Conservation (phyloP, 2,113 vertebrate species). For the Oncorhynchus kisutch region DNA sequence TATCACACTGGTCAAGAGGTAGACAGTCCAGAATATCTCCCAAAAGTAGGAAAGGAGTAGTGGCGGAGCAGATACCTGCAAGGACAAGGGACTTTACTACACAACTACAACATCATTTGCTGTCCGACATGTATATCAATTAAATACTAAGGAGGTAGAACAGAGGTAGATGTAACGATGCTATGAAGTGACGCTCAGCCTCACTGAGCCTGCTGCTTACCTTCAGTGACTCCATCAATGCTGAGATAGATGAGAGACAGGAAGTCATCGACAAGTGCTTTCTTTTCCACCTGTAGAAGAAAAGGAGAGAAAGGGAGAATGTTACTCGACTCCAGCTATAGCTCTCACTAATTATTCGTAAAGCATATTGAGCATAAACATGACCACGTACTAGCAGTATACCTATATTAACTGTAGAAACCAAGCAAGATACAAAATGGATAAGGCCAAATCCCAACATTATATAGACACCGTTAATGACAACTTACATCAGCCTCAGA, state of each 20-base stretch:
- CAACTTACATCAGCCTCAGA: too few relatives aligned
- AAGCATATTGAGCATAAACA: too few relatives aligned
- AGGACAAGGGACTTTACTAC: neutral
- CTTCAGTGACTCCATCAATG: slow-evolving; percentile 91
- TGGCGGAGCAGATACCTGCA: slow-evolving; percentile 92
- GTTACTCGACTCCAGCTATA: neutral
- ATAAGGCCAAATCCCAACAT: too few relatives aligned
- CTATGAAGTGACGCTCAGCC: too few relatives aligned
- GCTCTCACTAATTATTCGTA: neutral
- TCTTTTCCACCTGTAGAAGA: slow-evolving; percentile 79
- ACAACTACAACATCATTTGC: neutral
- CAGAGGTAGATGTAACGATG: too few relatives aligned
- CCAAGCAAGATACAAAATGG: too few relatives aligned
- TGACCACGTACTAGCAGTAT: too few relatives aligned
- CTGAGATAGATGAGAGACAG: slow-evolving; percentile 93
- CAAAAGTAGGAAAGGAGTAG: slow-evolving; percentile 91
- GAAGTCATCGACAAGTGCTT: slow-evolving; percentile 84
- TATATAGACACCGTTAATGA: too few relatives aligned
- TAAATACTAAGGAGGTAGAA: too few relatives aligned
- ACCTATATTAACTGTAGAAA: too few relatives aligned
- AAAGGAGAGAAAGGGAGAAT: neutral
- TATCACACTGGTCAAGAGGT: slow-evolving; percentile 94
- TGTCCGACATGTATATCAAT: too few relatives aligned
- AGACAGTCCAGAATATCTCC: slow-evolving; percentile 97
- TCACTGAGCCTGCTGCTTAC: slow-evolving; percentile 57